These are phyloP conservation scores for Rhingia campestris DNA, from an alignment of 2,888 invertebrate species.

Conservation along the genomic window DNA sequence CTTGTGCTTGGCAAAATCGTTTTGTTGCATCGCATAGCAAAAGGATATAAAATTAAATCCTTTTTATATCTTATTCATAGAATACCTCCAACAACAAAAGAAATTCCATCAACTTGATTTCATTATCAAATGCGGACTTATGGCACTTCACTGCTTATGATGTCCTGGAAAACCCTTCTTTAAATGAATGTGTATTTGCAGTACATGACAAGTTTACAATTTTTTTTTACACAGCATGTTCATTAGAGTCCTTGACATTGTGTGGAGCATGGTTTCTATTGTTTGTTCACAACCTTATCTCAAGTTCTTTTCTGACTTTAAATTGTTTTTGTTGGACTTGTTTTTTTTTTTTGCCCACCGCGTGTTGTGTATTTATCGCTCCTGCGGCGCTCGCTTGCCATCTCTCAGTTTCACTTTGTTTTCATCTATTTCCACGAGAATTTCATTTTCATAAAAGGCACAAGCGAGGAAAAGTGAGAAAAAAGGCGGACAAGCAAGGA, in stretches of 20 bases:
- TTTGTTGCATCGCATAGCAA: too few species aligned
- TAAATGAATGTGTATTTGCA: not conserved
- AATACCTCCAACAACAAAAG: too few species aligned
- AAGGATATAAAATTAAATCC: too few species aligned
- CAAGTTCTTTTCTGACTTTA: conserved; percentile 18
- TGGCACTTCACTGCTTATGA: conserved; percentile 7
- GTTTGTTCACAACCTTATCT: not conserved
- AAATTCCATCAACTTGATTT: not conserved
- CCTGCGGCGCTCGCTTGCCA: not conserved
- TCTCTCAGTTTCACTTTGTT: conserved; percentile 16
- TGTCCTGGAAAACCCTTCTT: conserved; percentile 2
- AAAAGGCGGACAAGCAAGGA: not conserved
- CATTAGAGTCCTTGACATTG: conserved; percentile 23
- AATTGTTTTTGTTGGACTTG: not conserved
- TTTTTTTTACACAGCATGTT: not conserved
- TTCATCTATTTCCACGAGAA: conserved; percentile 52
- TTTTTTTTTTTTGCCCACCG: conserved; percentile 16
- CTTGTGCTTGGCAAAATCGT: too few species aligned
- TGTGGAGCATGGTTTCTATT: not conserved
- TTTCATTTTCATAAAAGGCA: conserved; percentile 60
- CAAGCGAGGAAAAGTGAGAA: not conserved
- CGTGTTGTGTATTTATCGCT: conserved; percentile 10
- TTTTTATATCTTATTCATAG: too few species aligned
- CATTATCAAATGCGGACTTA: conserved; percentile 6
- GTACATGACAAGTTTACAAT: not conserved